Base-by-base conservation (phyloP, 2,888 invertebrate species). In the Archaeoteleia sp. region DNA sequence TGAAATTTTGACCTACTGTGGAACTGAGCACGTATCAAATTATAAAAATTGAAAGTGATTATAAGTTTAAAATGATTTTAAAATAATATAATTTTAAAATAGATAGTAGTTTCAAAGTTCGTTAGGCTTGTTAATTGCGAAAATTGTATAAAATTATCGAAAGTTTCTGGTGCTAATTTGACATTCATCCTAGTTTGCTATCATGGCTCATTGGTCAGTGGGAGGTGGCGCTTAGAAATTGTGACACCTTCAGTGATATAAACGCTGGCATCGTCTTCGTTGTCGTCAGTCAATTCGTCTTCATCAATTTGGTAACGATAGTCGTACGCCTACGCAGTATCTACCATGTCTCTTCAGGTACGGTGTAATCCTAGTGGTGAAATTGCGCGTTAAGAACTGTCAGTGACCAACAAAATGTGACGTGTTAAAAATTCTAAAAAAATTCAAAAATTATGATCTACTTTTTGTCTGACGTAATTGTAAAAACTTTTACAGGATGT, bases 331-430 rank as follows among this genome's bases (percentile, higher is more conserved):
- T 48, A 35, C 30, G 32, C 39, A 43, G 65, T 20, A 51, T 30
- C 35, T 39, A 67, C 65, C 51, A 78, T 78, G 78, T 63, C 70
- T 51, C 60, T 55, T 67, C 72, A 86, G 86, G 87, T 86, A 86
- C 84, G 84, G 40, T 45, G 48, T 62, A 6, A 14, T 48, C 1
- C n/a, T n/a, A 49, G 51, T 53, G 32, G 29, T 57, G 53, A 61
- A 27, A 40, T 48, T 35, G 32, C 34, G 53, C 43, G 61, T 37
- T 27, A 46, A 27, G 9, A 42, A 12, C 45, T 25, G n/a, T 29
- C 9, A 6, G 39, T 17, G 23, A 29, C 10, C 6, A 9, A 35
- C 85, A 83, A 84, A 84, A 85, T 86, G 84, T 85, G 84, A 83
- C 78, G 81, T 70, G 80, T 77, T 78, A 79, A 78, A 79, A 81